Conservation (phyloP, 2,888 invertebrate species). For the Polydrusus pterygomalis region DNA sequence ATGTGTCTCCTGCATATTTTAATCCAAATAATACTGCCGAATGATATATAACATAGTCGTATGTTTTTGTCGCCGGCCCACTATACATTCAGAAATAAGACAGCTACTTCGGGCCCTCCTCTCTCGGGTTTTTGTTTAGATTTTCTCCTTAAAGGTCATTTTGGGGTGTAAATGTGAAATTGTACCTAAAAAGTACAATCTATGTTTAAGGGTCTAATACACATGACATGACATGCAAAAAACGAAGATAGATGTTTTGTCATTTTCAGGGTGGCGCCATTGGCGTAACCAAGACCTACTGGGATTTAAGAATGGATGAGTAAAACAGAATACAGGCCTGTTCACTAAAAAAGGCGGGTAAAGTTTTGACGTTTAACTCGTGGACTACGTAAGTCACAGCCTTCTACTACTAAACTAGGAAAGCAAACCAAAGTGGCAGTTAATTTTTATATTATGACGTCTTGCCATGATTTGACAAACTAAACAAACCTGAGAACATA, state of each 20-base stretch:
- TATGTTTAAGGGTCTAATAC: slow-evolving; percentile 52
- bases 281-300: too few species aligned
- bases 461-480: too few species aligned
- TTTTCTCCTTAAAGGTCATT: slow-evolving; percentile 44
- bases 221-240: slow-evolving; percentile 10
- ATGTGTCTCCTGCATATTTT: slow-evolving; percentile 44
- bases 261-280: too few species aligned
- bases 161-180: slow-evolving; percentile 50
- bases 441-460: too few species aligned
- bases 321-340: too few species aligned
- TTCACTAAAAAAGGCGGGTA: too few species aligned
- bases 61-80: slow-evolving; percentile 43
- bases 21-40: slow-evolving; percentile 44
- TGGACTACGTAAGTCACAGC: too few species aligned
- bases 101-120: slow-evolving; percentile 16
- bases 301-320: too few species aligned
- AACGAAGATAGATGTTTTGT: not conserved
- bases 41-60: slow-evolving; percentile 48
- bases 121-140: slow-evolving; percentile 31
- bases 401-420: too few species aligned
- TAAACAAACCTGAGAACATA: too few species aligned
- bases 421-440: too few species aligned
- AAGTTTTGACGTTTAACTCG: too few species aligned
- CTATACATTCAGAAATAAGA: slow-evolving; percentile 45
- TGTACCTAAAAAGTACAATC: slow-evolving; percentile 43